Evolutionary conservation across 2,888 invertebrate genomes (phyloP), one percentile per base, ranked within the genome.

Genomic region (Desoria tigrina): DNA sequence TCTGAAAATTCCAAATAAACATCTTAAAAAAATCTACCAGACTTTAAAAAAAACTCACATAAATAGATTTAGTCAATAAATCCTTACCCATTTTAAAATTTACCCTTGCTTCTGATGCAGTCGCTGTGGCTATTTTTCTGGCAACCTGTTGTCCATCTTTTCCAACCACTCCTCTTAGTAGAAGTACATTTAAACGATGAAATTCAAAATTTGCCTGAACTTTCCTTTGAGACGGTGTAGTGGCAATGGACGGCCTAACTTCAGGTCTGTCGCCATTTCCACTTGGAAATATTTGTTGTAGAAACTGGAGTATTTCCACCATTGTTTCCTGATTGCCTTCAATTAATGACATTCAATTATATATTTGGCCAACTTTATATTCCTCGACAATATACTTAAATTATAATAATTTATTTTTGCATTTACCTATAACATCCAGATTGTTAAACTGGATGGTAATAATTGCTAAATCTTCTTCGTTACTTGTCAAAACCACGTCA

Each of bases 311-410:
- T 65, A 97, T 81, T 80, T 97, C 96, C 11, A 95, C 91, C 72
- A 96, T 90, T 0, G 96, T 96, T 80, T 94, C 94, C 80, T 95
- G 95, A 81, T 96, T 96, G 0, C 94, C 93, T 91, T 79, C 16
- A 79, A 78, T 57, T 73, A 42, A 69, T 54, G 39, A 21, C 21
- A 45, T n/a, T n/a, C n/a, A n/a, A n/a, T 39, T n/a, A n/a, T n/a
- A n/a, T n/a, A n/a, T n/a, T n/a, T n/a, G n/a, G n/a, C n/a, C n/a
- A n/a, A n/a, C n/a, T n/a, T n/a, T n/a, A n/a, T n/a, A n/a, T n/a
- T n/a, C n/a, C n/a, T n/a, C n/a, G n/a, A n/a, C n/a, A n/a, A n/a
- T n/a, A n/a, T n/a, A n/a, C n/a, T n/a, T n/a, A n/a, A n/a, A n/a
- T n/a, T n/a, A n/a, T n/a, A n/a, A n/a, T n/a, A n/a, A 73, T 83